Base-by-base conservation (phyloP, 2,113 vertebrate species). In the Geococcyx californianus region DNA sequence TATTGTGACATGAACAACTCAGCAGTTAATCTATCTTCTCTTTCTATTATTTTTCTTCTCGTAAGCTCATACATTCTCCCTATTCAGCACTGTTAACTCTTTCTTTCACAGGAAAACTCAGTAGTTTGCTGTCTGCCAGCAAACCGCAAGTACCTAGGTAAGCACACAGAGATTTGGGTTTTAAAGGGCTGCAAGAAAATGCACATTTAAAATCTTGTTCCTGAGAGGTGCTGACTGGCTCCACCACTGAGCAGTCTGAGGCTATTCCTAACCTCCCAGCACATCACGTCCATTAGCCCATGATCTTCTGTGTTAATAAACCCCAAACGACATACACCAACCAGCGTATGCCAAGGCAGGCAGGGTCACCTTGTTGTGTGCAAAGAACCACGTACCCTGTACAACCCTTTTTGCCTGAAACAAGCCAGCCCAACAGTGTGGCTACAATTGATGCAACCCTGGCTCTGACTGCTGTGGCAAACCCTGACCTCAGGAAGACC, bases 291-390 rank as follows among this genome's bases (percentile, higher is more conserved):
- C 18, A 13, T 36, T 45, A 67, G 29, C 45, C 54, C 18, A 21
- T 33, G 67, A 42, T 26, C 31, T 45, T 31, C 56, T 19, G 29
- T 24, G 38, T 24, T 54, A 36, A 17, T 10, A 49, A 40, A 23
- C 7, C n/a, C 24, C 49, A 58, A 7, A 45, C 7, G 6, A 26
- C 6, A 13, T 1, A 6, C 10, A 5, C 14, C 3, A 1, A 17
- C 9, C 36, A 7, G 12, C 1, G 18, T 11, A 19, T 2, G 1
- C 25, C 18, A 4, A 34, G 49, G 47, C 68, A 49, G 89, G 33
- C 36, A n/a, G 33, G 10, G 58, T 36, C 49, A n/a, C 34, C 56
- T 44, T 24, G n/a, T n/a, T 29, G 16, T 17, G 18, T 7, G 28
- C 64, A 51, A 28, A 70, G 55, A 26, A 38, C 28, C 49, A 20